A percentile compares a stretch with the other conserved stretches of the same genome.
Conservation (phyloP, 2,113 vertebrate species). For the Chunga burmeisteri region DNA sequence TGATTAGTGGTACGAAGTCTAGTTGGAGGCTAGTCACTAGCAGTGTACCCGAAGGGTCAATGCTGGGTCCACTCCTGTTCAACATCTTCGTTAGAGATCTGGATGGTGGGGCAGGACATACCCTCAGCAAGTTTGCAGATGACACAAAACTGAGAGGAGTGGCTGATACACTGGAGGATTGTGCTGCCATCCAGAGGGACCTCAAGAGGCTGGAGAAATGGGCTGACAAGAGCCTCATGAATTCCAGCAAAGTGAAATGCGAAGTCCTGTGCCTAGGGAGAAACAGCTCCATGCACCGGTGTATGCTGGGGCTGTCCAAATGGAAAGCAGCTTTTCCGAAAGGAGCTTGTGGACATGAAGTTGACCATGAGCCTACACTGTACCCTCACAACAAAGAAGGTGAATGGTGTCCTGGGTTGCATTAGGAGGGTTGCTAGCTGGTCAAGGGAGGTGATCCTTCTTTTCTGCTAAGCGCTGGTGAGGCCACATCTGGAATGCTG, state of each 20-base stretch:
- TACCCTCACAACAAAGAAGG: not conserved
- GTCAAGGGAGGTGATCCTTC: not conserved
- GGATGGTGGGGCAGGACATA: not conserved
- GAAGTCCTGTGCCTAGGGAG: too few relatives aligned
- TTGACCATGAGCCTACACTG: not conserved
- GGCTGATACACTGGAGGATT: too few relatives aligned
- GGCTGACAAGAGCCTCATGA: too few relatives aligned
- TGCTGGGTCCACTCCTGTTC: not conserved
- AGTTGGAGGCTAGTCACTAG: not conserved
- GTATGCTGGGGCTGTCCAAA: not conserved
- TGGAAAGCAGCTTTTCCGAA: not conserved
- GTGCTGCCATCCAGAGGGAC: too few relatives aligned
- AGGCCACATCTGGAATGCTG: not conserved
- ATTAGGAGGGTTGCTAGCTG: not conserved
- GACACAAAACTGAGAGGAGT: too few relatives aligned
- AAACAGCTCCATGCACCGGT: not conserved
- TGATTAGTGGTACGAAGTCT: not conserved
- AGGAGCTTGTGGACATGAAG: not conserved
- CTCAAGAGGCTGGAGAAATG: too few relatives aligned
- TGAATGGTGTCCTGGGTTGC: not conserved
- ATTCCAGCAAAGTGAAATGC: too few relatives aligned
- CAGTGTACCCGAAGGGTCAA: not conserved
- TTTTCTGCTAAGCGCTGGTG: not conserved
- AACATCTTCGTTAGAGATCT: not conserved
- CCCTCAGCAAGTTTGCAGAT: not conserved